phyloP scores from a whole-genome alignment of 2,797 vertebrate species.

The Falco rusticolus region DNA sequence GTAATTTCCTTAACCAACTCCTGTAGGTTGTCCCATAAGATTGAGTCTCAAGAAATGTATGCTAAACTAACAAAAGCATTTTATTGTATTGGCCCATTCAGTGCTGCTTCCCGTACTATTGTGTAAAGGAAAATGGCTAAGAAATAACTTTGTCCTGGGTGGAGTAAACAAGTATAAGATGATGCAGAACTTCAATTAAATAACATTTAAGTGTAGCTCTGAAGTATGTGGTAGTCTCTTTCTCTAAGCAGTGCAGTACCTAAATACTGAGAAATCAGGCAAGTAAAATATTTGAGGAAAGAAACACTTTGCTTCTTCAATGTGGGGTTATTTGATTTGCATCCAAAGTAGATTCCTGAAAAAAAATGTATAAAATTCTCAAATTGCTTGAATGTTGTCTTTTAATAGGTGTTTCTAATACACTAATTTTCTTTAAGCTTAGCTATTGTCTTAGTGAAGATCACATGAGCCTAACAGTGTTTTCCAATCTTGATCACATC shows the following conservation, averaged over 20 bases:
- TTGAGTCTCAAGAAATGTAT: not conserved
- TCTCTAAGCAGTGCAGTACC: not conserved
- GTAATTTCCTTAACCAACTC: not conserved
- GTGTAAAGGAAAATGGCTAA: not conserved
- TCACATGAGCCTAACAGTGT: not conserved
- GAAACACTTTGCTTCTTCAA: not conserved
- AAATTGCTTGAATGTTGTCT: not conserved
- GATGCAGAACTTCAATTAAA: not conserved
- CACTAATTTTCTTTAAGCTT: not conserved
- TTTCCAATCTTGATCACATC: not conserved
- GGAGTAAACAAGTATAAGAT: not conserved
- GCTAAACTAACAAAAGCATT: not conserved
- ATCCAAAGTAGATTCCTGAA: not conserved
- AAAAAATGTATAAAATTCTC: not conserved
- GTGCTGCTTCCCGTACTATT: not conserved
- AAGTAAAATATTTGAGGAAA: not conserved
- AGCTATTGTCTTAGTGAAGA: not conserved
- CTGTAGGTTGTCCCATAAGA: not conserved
- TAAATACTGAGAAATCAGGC: not conserved
- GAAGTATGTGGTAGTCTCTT: not conserved
- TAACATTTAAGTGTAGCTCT: not conserved
- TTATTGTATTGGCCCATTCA: not conserved
- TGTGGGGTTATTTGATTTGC: not conserved
- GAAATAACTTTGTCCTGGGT: not conserved
- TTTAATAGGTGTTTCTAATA: not conserved